These are phyloP conservation scores for Pampus argenteus DNA, from an alignment of 2,797 vertebrate genomes.

Conservation along the genomic window DNA sequence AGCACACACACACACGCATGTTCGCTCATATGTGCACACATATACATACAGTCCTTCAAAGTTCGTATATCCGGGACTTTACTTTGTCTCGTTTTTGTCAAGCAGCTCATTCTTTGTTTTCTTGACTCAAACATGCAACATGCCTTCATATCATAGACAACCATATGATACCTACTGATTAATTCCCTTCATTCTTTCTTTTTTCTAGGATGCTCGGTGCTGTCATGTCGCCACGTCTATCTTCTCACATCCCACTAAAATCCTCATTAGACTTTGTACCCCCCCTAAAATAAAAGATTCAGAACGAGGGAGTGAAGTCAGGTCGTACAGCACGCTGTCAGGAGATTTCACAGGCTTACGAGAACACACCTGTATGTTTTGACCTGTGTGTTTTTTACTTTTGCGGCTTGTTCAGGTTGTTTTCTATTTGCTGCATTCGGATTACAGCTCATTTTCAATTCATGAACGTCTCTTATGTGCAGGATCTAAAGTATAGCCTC, in stretches of 20 bases:
- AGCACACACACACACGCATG: constrained; percentile 62
- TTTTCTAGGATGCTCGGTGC: constrained; percentile 37
- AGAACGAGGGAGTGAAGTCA: constrained; percentile 22
- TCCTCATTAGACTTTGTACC: constrained; percentile 25
- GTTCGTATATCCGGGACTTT: constrained; percentile 34
- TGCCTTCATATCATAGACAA: constrained; percentile 49
- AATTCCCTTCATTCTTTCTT: constrained; percentile 46
- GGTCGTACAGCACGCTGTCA: background rate
- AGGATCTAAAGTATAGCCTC: constrained; percentile 26
- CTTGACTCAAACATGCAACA: too few species aligned
- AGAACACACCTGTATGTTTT: constrained; percentile 29
- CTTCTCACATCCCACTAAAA: constrained; percentile 23
- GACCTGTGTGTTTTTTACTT: constrained; percentile 21
- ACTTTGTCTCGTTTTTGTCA: constrained; percentile 39
- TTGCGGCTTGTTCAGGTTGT: constrained; percentile 8
- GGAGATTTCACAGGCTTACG: constrained; percentile 27
- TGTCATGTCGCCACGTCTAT: constrained; percentile 27
- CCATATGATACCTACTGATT: constrained; percentile 53
- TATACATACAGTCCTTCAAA: constrained; percentile 13
- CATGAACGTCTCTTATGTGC: constrained; percentile 23
- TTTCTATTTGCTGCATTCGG: constrained; percentile 28
- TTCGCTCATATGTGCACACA: constrained; percentile 44
- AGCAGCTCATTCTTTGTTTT: background rate
- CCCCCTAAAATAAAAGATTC: background rate
- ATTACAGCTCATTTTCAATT: constrained; percentile 38